phyloP scores from a whole-genome alignment of 2,888 invertebrate species.

The Siphlonurus alternatus region DNA sequence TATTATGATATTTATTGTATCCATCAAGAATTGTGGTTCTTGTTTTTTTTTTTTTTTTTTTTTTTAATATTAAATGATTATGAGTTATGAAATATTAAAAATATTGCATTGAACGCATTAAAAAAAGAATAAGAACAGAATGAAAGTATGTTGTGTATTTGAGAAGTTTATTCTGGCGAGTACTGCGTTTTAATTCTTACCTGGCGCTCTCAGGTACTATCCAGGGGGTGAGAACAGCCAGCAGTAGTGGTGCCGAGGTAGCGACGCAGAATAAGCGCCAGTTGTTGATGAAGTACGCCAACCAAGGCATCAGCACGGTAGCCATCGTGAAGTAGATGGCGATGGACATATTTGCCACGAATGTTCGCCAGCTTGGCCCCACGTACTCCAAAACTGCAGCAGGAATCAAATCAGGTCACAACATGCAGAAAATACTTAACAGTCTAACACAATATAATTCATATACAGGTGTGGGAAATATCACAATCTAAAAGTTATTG shows the following conservation, averaged over 20 bases:
- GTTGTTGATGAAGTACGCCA: conserved; percentile 59
- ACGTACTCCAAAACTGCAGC: conserved; percentile 68
- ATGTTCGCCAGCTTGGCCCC: conserved; percentile 76
- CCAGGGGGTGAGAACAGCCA: conserved; percentile 56
- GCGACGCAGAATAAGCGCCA: conserved; percentile 64
- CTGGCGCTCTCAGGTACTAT: conserved; percentile 73
- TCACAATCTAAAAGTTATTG: not conserved
- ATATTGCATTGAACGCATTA: too few relatives aligned
- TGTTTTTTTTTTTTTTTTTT: too few relatives aligned
- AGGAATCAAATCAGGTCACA: too few relatives aligned
- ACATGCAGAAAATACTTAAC: too few relatives aligned
- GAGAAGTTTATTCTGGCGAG: too few relatives aligned
- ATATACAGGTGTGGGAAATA: not conserved
- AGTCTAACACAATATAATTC: not conserved
- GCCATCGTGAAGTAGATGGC: conserved; percentile 75
- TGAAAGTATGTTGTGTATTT: too few relatives aligned
- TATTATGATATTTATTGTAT: too few relatives aligned
- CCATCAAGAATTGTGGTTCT: too few relatives aligned
- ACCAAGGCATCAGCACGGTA: conserved; percentile 65
- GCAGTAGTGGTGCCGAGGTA: conserved; percentile 57
- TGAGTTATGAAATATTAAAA: too few relatives aligned
- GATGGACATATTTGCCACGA: conserved; percentile 83
- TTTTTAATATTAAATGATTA: too few relatives aligned
- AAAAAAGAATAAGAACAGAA: too few relatives aligned
- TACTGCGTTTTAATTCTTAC: too few relatives aligned